phyloP scores from a whole-genome alignment of 2,888 invertebrate genomes.

The Oithona nana region DNA sequence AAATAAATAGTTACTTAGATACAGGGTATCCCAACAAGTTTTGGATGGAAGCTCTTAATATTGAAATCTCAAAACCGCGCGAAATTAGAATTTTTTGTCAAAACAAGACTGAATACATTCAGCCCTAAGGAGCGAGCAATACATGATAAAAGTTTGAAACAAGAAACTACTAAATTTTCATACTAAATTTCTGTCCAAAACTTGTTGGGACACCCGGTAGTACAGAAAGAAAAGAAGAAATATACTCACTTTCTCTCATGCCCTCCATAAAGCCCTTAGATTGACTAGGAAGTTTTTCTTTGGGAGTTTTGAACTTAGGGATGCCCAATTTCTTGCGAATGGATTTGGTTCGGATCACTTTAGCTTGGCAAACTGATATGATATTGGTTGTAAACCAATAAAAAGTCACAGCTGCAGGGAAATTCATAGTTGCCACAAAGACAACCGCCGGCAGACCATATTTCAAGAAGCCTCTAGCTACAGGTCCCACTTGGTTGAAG shows the following conservation, averaged over 20 bases:
- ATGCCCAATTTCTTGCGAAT: conserved; percentile 44
- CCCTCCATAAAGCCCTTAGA: conserved; percentile 1
- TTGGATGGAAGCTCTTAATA: too few species aligned
- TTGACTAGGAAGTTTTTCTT: background rate
- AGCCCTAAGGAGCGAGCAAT: too few species aligned
- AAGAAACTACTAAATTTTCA: too few species aligned
- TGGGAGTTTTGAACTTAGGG: background rate
- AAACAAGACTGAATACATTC: too few species aligned
- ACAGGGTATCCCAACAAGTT: too few species aligned
- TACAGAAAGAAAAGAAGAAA: too few species aligned
- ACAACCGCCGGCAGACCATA: conserved; percentile 55
- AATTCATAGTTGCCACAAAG: conserved; percentile 66
- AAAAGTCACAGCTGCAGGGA: conserved; percentile 65
- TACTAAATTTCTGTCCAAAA: too few species aligned
- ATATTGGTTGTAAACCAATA: conserved; percentile 81
- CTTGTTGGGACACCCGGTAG: too few species aligned
- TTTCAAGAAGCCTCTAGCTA: conserved; percentile 35
- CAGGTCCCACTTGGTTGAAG: conserved; percentile 37
- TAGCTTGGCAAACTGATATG: conserved; percentile 61
- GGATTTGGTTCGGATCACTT: conserved; percentile 48
- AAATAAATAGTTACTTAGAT: too few species aligned
- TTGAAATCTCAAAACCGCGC: too few species aligned
- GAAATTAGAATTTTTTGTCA: too few species aligned
- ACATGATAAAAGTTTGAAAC: too few species aligned
- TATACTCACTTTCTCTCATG: background rate